Evolutionary conservation across 2,888 invertebrate species (phyloP).

Genomic region (Cryptocheilus praepositus): DNA sequence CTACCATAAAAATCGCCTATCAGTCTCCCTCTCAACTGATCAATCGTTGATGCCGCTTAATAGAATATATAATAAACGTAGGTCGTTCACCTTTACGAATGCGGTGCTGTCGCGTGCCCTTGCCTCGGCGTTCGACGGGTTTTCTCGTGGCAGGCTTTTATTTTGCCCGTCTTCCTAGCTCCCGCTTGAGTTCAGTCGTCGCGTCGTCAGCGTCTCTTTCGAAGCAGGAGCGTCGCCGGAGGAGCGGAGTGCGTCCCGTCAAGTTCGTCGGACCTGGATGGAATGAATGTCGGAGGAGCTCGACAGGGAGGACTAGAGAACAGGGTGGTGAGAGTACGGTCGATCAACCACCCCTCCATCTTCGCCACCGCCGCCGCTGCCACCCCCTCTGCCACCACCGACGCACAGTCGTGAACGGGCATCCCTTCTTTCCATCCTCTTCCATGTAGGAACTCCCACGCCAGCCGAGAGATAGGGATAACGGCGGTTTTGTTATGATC

Average conservation of each 20-base stretch:
- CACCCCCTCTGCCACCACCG: slow-evolving; percentile 11
- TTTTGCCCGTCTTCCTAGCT: background rate
- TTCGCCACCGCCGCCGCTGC: slow-evolving; percentile 24
- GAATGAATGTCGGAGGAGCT: slow-evolving; percentile 54
- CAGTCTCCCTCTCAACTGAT: too few species aligned
- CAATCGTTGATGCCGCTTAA: too few species aligned
- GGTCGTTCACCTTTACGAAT: too few species aligned
- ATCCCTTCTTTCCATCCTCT: background rate
- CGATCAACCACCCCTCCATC: slow-evolving; percentile 55
- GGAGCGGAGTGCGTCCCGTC: slow-evolving; percentile 21
- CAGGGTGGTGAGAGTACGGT: slow-evolving; percentile 50
- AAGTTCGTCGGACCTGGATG: slow-evolving; percentile 44
- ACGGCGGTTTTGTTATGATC: background rate
- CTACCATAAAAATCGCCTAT: background rate
- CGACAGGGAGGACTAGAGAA: slow-evolving; percentile 53
- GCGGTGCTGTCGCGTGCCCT: too few species aligned
- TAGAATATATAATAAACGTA: too few species aligned
- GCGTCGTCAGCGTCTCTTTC: background rate
- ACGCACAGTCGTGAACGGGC: slow-evolving; percentile 6
- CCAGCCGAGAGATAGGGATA: background rate
- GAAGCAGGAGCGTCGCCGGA: background rate
- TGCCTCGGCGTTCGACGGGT: too few species aligned
- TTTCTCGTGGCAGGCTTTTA: background rate
- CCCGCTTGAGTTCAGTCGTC: background rate
- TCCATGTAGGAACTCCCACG: too few species aligned